Evolutionary conservation across 30 jellyfish, hydroid and myxozoan genomes (phyloP), one percentile per base, ranked within the genome.

Genomic region (Chrysaora quinquecirrha): DNA sequence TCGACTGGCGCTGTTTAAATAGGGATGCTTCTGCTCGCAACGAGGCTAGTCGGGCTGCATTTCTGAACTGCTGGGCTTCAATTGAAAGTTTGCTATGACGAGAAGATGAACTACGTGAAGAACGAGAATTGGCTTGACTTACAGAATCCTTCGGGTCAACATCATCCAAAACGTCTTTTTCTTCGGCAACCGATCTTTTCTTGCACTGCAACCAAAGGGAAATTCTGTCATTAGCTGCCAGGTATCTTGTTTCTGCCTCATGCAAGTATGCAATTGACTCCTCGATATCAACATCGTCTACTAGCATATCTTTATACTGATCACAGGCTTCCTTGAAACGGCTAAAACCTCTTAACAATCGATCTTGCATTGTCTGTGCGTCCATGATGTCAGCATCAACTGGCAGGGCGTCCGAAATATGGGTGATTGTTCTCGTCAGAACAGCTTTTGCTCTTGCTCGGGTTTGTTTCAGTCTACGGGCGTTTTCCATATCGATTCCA

Each of bases 251-350:
- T 29, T 64, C 77, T 64, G 50, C 77, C 50, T 64, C 77, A 64
- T 64, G 48, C 61, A 64, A 9, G 32, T 64, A 64, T 64, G 77
- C 62, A 64, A 64, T 30, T n/a, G n/a, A n/a, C n/a, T n/a, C n/a
- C n/a, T n/a, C n/a, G n/a, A n/a, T n/a, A n/a, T n/a, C n/a, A n/a
- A 64, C 29, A 64, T 64, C 48, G 14, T 64, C 77, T 1, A 64
- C 77, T 49, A 64, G 50, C 23, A 33, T 58, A 30, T 64, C 50
- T 30, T 64, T 64, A 33, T 64, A 64, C 14, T 22, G 0, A 64
- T 64, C 77, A 64, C 50, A 64, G 14, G 77, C 77, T 64, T 64
- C 77, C 77, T 64, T 64, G 77, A 64, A 64, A 33, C 77, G 0
- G 50, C 50, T 64, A 30, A 64, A 64, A 64, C 12, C 77, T 64